These are phyloP conservation scores for Eidolon dupreanum DNA, from an alignment of 2,797 vertebrate species.

Conservation along the genomic window DNA sequence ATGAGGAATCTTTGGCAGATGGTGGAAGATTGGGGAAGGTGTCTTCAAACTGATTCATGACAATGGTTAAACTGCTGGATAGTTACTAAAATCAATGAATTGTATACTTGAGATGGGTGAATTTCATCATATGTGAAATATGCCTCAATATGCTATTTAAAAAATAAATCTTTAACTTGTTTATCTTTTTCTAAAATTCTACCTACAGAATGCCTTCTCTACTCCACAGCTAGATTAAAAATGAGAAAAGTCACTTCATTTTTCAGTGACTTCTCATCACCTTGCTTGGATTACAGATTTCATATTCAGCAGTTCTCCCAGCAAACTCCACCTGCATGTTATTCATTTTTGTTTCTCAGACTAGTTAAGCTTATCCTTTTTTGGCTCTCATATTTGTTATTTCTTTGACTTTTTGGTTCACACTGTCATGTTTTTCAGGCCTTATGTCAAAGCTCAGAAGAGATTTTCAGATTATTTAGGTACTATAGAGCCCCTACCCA, in stretches of 20 bases:
- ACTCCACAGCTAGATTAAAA: not conserved
- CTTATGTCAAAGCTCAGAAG: not conserved
- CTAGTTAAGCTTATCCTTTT: not conserved
- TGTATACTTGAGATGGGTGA: not conserved
- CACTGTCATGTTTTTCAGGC: not conserved
- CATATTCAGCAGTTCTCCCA: too few relatives aligned
- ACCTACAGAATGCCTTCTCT: not conserved
- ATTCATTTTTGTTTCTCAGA: not conserved
- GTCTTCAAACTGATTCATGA: not conserved
- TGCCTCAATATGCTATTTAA: not conserved
- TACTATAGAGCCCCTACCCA: not conserved
- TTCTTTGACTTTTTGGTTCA: not conserved
- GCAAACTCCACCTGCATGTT: not conserved
- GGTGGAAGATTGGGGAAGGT: fast-evolving
- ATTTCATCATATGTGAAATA: not conserved
- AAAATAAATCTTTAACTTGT: not conserved
- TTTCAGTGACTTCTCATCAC: not conserved
- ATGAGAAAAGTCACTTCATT: not conserved
- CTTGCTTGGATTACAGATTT: not conserved
- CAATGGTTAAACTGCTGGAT: not conserved
- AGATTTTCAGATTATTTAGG: not conserved
- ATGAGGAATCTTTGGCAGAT: not conserved
- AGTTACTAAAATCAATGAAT: not conserved
- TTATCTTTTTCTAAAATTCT: not conserved
- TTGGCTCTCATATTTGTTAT: not conserved